phyloP scores from a whole-genome alignment of 2,113 vertebrate species.

The Calyptommatus sinebrachiatus region DNA sequence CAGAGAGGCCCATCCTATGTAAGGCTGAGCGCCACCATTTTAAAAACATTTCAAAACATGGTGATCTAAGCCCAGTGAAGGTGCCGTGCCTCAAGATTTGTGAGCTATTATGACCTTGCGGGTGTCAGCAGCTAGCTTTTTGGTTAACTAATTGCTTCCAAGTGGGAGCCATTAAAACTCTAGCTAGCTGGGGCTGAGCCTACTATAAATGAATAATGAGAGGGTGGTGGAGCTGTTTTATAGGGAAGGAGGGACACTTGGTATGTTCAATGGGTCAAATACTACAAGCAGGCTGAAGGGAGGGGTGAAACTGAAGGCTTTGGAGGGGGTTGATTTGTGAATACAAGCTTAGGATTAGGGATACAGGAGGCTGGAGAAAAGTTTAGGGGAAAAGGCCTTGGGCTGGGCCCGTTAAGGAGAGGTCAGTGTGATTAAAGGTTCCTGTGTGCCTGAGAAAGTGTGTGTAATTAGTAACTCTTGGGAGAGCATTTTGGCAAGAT shows the following conservation, averaged over 20 bases:
- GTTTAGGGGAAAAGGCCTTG: not conserved
- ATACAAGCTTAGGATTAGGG: not conserved
- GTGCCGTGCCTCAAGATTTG: not conserved
- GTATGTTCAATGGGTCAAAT: constrained; percentile 11
- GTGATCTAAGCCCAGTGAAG: not conserved
- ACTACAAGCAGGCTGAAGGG: not conserved
- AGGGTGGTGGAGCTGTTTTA: constrained; percentile 3
- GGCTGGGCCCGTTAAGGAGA: constrained; percentile 3
- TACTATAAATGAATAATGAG: constrained; percentile 8
- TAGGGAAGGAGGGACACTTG: constrained; percentile 1
- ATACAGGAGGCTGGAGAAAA: not conserved
- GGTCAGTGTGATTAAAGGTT: constrained; percentile 20
- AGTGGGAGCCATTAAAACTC: constrained; percentile 8
- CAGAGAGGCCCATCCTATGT: not conserved
- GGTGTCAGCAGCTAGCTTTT: constrained; percentile 6
- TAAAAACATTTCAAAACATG: not conserved
- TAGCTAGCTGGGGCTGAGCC: not conserved
- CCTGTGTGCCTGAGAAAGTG: constrained; percentile 13
- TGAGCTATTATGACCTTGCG: not conserved
- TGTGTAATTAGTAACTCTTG: not conserved
- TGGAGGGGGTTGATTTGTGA: not conserved
- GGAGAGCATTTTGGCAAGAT: not conserved
- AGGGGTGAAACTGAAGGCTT: not conserved
- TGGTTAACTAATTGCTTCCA: constrained; percentile 16
- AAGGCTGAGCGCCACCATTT: not conserved